A percentile compares a stretch with the other conserved stretches of the same genome.
phyloP scores from a whole-genome alignment of 2,888 invertebrate genomes.

The Masnerella sp. region DNA sequence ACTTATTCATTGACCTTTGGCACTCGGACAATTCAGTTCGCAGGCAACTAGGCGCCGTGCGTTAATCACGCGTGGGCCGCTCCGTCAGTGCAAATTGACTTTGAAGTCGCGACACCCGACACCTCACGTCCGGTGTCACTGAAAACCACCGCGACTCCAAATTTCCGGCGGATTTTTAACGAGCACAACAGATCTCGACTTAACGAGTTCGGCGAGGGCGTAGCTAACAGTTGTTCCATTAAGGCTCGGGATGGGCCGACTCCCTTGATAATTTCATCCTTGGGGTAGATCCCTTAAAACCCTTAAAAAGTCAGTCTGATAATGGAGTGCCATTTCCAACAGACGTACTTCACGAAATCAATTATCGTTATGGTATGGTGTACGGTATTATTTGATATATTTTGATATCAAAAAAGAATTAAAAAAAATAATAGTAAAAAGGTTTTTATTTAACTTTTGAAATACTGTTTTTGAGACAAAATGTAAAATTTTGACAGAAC shows the following conservation, averaged over 20 bases:
- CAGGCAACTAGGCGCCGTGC: conserved; percentile 25
- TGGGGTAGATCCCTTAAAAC: conserved; percentile 62
- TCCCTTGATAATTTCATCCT: conserved; percentile 64
- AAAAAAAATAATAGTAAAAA: too few species aligned
- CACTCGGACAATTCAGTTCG: conserved; percentile 33
- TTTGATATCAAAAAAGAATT: too few species aligned
- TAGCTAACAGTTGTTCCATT: conserved; percentile 74
- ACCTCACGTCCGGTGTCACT: conserved; percentile 32
- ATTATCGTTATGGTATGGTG: too few species aligned
- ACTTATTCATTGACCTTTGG: conserved; percentile 39
- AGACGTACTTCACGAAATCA: conserved; percentile 15
- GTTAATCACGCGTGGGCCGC: conserved; percentile 41
- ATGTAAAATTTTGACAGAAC: too few species aligned
- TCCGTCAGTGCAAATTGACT: conserved; percentile 6
- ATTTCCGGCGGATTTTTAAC: conserved; percentile 14
- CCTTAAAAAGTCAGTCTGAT: conserved; percentile 66
- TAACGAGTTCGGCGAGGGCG: background rate
- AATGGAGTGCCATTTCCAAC: conserved; percentile 22
- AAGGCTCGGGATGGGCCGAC: conserved; percentile 64
- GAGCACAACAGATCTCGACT: background rate
- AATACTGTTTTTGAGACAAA: too few species aligned
- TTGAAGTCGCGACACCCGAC: conserved; percentile 11
- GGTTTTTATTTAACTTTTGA: too few species aligned
- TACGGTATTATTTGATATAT: too few species aligned
- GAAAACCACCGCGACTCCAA: background rate